Conservation (phyloP, 2,888 invertebrate species). For the Chymomyza amoena region DNA sequence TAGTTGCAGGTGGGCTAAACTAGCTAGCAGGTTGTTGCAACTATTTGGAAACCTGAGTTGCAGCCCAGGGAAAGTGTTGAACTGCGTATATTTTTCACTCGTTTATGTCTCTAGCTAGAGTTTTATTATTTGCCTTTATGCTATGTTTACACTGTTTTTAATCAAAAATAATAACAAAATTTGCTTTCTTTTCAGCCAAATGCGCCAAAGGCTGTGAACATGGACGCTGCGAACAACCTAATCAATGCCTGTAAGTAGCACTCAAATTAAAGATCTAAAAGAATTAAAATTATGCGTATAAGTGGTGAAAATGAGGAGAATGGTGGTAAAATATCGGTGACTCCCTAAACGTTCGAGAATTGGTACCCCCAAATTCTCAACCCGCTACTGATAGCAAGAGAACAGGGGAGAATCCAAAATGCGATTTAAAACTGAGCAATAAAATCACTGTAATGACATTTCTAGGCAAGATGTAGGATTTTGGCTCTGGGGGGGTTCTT, state of each 20-base stretch:
- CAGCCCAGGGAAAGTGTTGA: background rate
- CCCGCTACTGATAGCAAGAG: too few species aligned
- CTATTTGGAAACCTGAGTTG: background rate
- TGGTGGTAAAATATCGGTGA: too few species aligned
- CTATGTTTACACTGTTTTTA: background rate
- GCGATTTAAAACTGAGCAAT: too few species aligned
- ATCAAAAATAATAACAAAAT: constrained; percentile 66
- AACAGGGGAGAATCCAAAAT: too few species aligned
- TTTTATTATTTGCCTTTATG: background rate
- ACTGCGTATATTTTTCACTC: background rate
- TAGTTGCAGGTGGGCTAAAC: background rate
- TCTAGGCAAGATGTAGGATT: too few species aligned
- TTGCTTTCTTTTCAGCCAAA: constrained; percentile 87
- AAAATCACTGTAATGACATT: too few species aligned
- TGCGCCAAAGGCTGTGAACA: constrained; percentile 97
- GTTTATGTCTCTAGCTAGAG: background rate
- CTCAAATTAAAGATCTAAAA: constrained; percentile 21
- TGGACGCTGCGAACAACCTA: constrained; percentile 94
- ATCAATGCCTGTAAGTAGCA: constrained; percentile 95
- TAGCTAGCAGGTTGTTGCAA: background rate
- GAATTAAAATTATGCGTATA: constrained; percentile 15
- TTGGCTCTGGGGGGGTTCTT: too few species aligned
- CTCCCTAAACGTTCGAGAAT: too few species aligned
- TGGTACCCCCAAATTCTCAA: too few species aligned
- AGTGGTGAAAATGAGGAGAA: too few species aligned